Evolutionary conservation across 2,797 vertebrate genomes (phyloP).

Genomic region (Centropyge bicolor): DNA sequence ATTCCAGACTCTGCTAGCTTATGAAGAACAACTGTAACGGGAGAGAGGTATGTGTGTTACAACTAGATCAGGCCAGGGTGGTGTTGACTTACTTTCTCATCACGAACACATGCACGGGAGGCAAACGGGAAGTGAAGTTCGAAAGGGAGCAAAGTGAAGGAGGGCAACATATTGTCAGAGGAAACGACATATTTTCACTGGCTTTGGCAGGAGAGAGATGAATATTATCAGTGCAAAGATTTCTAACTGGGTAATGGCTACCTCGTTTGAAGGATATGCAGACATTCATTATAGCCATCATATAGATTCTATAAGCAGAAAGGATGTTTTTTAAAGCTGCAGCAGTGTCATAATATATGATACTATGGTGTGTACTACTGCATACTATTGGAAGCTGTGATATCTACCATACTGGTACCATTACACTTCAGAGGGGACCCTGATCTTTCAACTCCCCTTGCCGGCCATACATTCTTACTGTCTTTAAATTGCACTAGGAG

Average conservation of each 20-base stretch:
- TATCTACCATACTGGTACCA: too few relatives aligned
- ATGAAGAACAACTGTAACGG: constrained; percentile 62
- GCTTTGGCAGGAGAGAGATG: not conserved
- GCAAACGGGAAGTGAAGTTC: constrained; percentile 29
- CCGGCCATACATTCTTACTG: not conserved
- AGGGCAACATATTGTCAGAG: constrained; percentile 16
- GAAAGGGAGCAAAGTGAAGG: constrained; percentile 18
- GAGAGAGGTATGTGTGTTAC: constrained; percentile 65
- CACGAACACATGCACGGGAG: constrained; percentile 36
- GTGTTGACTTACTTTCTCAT: constrained; percentile 77
- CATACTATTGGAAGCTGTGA: too few relatives aligned
- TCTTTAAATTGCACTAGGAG: not conserved
- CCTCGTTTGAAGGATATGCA: not conserved
- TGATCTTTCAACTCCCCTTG: not conserved
- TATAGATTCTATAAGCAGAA: not conserved
- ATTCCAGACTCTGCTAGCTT: constrained; percentile 39
- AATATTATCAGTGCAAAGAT: not conserved
- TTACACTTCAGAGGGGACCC: too few relatives aligned
- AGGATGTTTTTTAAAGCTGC: not conserved
- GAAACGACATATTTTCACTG: constrained; percentile 14
- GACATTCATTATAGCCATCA: not conserved
- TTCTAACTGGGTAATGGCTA: not conserved
- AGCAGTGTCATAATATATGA: too few relatives aligned
- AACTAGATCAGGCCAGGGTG: constrained; percentile 61
- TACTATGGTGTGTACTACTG: too few relatives aligned